Conservation (phyloP, 2,797 vertebrate species). For the Catamblyrhynchus diadema region DNA sequence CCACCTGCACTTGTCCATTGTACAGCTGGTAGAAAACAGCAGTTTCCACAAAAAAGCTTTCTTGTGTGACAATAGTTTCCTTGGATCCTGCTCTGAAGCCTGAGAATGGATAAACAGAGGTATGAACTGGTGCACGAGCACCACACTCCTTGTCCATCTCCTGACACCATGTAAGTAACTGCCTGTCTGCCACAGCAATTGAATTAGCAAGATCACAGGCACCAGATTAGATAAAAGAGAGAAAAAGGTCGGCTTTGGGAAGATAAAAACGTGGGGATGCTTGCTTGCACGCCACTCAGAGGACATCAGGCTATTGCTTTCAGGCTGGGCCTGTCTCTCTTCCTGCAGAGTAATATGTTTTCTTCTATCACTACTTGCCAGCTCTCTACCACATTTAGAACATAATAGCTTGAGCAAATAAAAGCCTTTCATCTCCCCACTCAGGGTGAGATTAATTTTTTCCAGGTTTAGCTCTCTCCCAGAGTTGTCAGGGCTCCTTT, state of each 20-base stretch:
- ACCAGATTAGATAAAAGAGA: not conserved
- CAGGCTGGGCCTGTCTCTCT: not conserved
- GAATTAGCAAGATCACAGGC: not conserved
- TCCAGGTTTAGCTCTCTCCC: constrained; percentile 11
- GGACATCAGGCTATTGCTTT: not conserved
- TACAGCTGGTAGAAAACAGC: not conserved
- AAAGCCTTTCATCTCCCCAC: constrained; percentile 28
- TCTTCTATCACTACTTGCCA: constrained; percentile 16
- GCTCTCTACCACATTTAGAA: constrained; percentile 39
- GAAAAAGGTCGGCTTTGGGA: not conserved
- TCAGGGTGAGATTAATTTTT: constrained; percentile 27
- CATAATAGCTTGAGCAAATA: not conserved
- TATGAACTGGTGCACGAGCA: not conserved
- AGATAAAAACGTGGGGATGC: not conserved
- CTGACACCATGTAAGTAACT: not conserved
- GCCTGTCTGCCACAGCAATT: not conserved
- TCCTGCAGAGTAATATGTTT: constrained; percentile 3
- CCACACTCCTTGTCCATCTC: not conserved
- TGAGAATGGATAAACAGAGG: not conserved
- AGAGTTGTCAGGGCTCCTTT: not conserved
- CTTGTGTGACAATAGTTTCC: not conserved
- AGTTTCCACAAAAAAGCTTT: not conserved
- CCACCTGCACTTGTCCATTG: not conserved
- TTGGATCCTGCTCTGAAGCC: not conserved
- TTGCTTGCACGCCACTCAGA: not conserved